Evolutionary conservation across 2,888 invertebrate species (phyloP), one percentile per base, ranked within the genome.

Genomic region (Meiosimyza platycephala): DNA sequence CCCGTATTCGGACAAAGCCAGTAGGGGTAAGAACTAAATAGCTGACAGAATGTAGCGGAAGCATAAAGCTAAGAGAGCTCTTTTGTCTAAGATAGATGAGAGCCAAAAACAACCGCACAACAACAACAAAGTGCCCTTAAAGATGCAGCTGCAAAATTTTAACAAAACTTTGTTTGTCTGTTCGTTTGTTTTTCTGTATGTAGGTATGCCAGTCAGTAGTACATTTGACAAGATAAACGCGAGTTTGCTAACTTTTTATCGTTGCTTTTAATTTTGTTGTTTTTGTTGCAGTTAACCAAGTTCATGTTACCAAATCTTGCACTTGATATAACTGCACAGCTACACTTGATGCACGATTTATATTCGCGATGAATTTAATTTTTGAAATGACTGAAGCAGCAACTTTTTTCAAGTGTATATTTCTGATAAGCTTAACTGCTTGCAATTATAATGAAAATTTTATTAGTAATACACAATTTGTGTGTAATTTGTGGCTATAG

Each of bases 281-380:
- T 52, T 28, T 40, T 66, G 66, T 66, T 55, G 40, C 33, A 68
- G 57, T 68, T 68, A 1, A 68, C 55, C 67, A 68, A 68, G 67
- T 68, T 59, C 57, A 59, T 50, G 47, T 64, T 50, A n/a, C 4
- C 11, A 48, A 55, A 67, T 57, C 54, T 65, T 54, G 7, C 16
- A 51, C 51, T 16, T 22, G 54, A 13, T 65, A 3, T 28, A 4
- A 4, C 28, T 28, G 4, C 28, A 28, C 0, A 28, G 4, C 28
- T 3, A 28, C 28, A 28, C 28, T 28, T 28, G 28, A 28, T 28
- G 28, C 28, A 28, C 3, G 28, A 28, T 28, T 28, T 28, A 28
- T 28, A 28, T 28, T 6, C 40, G 40, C 2, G 9, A 7, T 40
- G 7, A 40, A 40, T 40, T 40, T 40, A 40, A 40, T 40, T 3